Conservation (phyloP, 1,140 invertebrate species). For the Drosophila gunungcola region DNA sequence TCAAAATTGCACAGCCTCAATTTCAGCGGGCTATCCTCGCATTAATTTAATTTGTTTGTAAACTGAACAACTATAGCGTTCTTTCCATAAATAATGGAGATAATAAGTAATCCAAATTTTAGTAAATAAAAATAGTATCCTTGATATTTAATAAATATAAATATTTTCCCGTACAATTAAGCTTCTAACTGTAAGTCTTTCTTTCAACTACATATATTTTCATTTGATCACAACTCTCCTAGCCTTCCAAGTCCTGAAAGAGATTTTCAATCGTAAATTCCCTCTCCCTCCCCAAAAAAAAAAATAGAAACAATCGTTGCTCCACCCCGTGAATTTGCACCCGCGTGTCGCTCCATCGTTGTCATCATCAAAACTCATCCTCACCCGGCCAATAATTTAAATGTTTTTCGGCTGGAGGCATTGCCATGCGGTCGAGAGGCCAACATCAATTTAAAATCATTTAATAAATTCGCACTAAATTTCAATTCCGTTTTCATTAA, state of each 20-base stretch:
- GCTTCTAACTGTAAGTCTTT: no score
- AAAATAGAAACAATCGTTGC: constrained; percentile 7
- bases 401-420: constrained; percentile 12
- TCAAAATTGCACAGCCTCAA: constrained; percentile 37
- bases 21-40: not conserved
- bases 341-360: not conserved
- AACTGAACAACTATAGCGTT: no score
- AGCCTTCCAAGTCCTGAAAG: not conserved
- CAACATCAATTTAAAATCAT: constrained; percentile 82
- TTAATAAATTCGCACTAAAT: constrained; percentile 83
- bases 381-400: constrained; percentile 33
- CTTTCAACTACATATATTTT: not conserved
- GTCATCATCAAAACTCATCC: constrained; percentile 38
- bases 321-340: not conserved
- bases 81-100: no score
- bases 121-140: no score
- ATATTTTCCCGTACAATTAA: no score
- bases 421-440: constrained; percentile 35
- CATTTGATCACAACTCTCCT: not conserved
- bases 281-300: not conserved
- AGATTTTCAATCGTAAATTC: constrained; percentile 20
- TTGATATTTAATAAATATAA: no score
- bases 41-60: not conserved
- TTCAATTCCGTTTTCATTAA: constrained; percentile 82
- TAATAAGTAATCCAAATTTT: no score